Conservation (phyloP, 2,113 vertebrate species). For the Prionailurus viverrinus region DNA sequence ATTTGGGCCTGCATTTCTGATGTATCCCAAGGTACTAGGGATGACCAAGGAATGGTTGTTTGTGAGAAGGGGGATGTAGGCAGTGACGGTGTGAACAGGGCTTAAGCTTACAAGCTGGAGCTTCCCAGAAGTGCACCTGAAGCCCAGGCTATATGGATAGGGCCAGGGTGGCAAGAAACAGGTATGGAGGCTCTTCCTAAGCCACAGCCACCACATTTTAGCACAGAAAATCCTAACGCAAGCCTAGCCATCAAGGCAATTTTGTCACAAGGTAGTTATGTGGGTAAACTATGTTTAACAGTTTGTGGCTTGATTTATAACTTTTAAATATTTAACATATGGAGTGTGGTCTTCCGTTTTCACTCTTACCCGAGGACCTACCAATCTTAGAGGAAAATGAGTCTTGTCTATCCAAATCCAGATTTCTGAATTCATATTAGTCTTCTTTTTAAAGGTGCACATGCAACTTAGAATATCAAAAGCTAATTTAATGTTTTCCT, state of each 20-base stretch:
- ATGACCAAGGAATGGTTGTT: background rate
- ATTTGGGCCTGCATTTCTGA: background rate
- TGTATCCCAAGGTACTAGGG: background rate
- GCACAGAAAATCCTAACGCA: background rate
- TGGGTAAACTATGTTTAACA: background rate
- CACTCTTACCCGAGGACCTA: background rate
- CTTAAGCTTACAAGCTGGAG: background rate
- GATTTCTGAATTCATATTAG: background rate
- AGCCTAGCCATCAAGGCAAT: background rate
- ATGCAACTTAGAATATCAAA: background rate
- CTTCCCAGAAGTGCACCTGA: background rate
- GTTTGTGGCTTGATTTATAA: background rate
- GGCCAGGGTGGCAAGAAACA: too few species aligned
- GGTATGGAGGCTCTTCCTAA: background rate
- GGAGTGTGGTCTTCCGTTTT: background rate
- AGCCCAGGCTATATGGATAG: too few species aligned
- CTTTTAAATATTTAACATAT: slow-evolving; percentile 1
- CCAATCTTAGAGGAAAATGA: background rate
- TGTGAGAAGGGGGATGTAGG: background rate
- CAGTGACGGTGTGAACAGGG: background rate
- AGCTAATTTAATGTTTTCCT: background rate
- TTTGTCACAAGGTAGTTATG: background rate
- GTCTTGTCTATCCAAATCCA: background rate
- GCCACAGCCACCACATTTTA: background rate
- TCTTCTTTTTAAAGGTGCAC: background rate